Base-by-base conservation (phyloP, 2,888 invertebrate species). In the Saturnia pavonia region DNA sequence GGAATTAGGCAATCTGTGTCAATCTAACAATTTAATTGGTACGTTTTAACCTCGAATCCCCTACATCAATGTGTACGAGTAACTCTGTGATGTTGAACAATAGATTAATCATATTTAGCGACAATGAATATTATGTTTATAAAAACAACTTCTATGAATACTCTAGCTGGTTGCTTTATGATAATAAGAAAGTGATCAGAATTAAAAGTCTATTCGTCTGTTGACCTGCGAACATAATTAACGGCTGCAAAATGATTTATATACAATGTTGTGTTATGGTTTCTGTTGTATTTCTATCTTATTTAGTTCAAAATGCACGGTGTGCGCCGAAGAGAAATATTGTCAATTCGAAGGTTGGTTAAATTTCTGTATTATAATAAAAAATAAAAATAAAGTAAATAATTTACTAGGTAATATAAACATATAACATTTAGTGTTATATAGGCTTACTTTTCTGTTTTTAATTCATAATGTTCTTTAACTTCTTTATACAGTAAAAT, bases 61-160 rank as follows among this genome's bases (percentile, higher is more conserved):
- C 54, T 54, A 54, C 54, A 7, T 54, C 11, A 22, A 54, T 22
- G 8, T 54, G 22, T 11, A 54, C 19, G 16, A 19, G 19, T 48
- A 12, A 60, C 48, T 19, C 48, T 51, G 2, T 19, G 19, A 14
- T 27, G 27, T n/a, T 27, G 65, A 65, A 65, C 65, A 65, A 65
- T 65, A 40, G 40, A 40, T 65, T 65, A 40, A 65, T 65, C 65
- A 65, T 65, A 65, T n/a, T n/a, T 40, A 40, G 12, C 19, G 12
- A 65, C 65, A 65, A 65, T 40, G 34, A 65, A 65, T 40, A 40
- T 40, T 65, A 40, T 65, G 65, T 65, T 65, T 34, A 65, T 40
- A 65, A 40, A 65, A 65, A 57, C 57, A 57, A 43, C 19, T 51
- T 19, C 19, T 25, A 57, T 57, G 25, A n/a, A 54, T 54, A 19